These are phyloP conservation scores for Bursaphelenchus mucronatus DNA, from an alignment of 1,140 invertebrate genomes.

Conservation along the genomic window DNA sequence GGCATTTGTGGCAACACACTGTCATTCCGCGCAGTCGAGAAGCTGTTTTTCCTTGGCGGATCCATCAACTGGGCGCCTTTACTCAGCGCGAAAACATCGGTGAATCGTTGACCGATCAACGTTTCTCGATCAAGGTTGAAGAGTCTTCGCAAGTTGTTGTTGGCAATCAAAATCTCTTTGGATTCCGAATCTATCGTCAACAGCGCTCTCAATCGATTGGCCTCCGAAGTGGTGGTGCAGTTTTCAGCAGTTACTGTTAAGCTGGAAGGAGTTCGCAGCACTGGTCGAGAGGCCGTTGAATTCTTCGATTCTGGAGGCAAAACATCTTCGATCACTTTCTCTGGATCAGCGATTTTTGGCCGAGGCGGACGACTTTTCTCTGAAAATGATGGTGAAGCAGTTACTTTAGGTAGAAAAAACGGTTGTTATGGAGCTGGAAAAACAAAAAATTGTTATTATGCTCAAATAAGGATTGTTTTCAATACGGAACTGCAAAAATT, in stretches of 20 bases:
- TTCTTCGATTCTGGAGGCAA: too few species aligned
- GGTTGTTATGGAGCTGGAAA: too few species aligned
- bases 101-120: conserved; percentile 7
- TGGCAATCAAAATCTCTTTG: conserved; percentile 13
- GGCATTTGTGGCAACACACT: neutral
- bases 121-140: conserved; percentile 5
- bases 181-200: neutral
- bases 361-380: too few species aligned
- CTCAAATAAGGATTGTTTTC: too few species aligned
- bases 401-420: too few species aligned
- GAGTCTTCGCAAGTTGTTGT: conserved; percentile 11
- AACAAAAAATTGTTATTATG: too few species aligned
- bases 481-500: too few species aligned
- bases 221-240: conserved; percentile 2
- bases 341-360: too few species aligned
- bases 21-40: neutral
- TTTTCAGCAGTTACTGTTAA: neutral
- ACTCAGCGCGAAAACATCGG: neutral
- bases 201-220: neutral
- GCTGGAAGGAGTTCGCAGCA: neutral
- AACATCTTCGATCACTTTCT: too few species aligned
- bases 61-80: too few species aligned
- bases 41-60: neutral
- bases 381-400: too few species aligned
- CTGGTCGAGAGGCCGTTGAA: neutral